Conservation (phyloP, 2,797 vertebrate genomes). For the Gadopsis marmoratus region DNA sequence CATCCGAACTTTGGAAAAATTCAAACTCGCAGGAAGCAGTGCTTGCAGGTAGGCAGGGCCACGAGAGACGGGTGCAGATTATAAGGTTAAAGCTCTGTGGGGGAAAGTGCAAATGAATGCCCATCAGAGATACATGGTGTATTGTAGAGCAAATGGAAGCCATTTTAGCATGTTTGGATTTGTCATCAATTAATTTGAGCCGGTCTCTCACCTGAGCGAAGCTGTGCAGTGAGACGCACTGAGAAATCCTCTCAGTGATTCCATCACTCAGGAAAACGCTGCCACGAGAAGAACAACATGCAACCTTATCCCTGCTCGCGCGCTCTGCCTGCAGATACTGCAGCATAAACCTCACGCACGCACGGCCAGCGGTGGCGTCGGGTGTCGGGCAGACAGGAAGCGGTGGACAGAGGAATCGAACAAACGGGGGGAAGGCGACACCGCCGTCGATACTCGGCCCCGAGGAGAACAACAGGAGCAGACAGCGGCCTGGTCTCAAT, state of each 20-base stretch:
- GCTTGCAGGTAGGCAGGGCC: neutral
- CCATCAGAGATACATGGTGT: too few relatives aligned
- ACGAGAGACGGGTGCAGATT: neutral
- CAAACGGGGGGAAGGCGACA: conserved; percentile 74
- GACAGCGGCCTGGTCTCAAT: conserved; percentile 55
- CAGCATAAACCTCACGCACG: conserved; percentile 27
- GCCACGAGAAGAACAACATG: conserved; percentile 57
- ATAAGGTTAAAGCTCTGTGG: neutral
- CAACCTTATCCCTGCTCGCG: conserved; percentile 47
- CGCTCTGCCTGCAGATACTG: conserved; percentile 46
- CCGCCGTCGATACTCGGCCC: conserved; percentile 74
- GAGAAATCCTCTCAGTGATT: conserved; percentile 64
- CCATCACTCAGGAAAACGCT: conserved; percentile 59
- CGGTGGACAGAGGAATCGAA: conserved; percentile 75
- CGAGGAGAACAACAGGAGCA: conserved; percentile 53
- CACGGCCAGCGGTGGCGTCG: conserved; percentile 44
- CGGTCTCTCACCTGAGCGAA: neutral
- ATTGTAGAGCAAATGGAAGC: neutral
- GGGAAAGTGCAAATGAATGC: neutral
- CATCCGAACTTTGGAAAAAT: neutral
- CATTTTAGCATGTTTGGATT: neutral
- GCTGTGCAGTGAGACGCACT: conserved; percentile 10
- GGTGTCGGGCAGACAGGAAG: conserved; percentile 78
- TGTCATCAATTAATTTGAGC: neutral
- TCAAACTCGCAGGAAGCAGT: neutral